Evolutionary conservation across 1,140 invertebrate species (phyloP).

Genomic region (Gonatopus flavifemur): DNA sequence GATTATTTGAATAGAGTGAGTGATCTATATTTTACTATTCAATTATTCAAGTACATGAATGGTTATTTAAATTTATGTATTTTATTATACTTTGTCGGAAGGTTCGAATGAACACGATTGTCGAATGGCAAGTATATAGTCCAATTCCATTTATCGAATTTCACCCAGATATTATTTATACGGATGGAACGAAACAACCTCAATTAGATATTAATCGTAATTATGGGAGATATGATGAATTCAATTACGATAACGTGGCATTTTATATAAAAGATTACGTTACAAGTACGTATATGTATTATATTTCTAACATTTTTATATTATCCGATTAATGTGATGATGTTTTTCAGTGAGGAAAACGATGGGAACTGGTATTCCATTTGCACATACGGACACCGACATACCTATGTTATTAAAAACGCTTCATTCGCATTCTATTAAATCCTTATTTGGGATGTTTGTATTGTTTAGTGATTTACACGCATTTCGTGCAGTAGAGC

Average conservation of each 20-base stretch:
- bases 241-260: constrained; percentile 71
- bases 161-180: constrained; percentile 66
- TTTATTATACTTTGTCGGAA: constrained; percentile 37
- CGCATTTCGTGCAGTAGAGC: constrained; percentile 72
- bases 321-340: no score
- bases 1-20: constrained; percentile 84
- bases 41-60: constrained; percentile 1
- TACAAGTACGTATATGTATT: constrained; percentile 58
- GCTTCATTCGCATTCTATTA: constrained; percentile 33
- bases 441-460: constrained; percentile 69
- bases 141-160: constrained; percentile 81
- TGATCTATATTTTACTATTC: constrained; percentile 15
- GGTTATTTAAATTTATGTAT: constrained; percentile 1
- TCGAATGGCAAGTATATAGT: constrained; percentile 76
- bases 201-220: constrained; percentile 75
- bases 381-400: constrained; percentile 66
- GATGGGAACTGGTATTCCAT: constrained; percentile 62
- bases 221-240: constrained; percentile 77
- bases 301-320: no score
- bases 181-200: constrained; percentile 58
- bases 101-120: constrained; percentile 85
- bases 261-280: constrained; percentile 85
- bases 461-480: constrained; percentile 64
- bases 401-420: constrained; percentile 56
- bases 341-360: constrained; percentile 64